These are phyloP conservation scores for Characodon lateralis DNA, from an alignment of 2,797 vertebrate species.

Conservation along the genomic window DNA sequence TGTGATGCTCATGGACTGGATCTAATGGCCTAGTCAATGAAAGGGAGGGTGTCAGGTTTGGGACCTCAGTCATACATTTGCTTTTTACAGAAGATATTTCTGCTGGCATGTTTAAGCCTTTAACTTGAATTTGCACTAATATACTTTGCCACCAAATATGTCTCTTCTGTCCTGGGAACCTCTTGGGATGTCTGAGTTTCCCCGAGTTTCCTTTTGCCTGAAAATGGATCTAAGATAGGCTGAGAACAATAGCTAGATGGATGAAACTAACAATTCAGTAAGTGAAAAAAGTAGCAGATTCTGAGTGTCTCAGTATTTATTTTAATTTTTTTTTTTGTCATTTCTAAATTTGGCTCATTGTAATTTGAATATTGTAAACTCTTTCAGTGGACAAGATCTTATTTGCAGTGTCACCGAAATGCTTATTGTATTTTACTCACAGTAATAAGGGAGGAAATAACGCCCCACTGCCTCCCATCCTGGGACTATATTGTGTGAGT, in stretches of 20 bases:
- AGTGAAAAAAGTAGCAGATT: neutral
- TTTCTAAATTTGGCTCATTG: neutral
- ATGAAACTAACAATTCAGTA: neutral
- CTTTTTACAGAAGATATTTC: neutral
- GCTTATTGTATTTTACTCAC: conserved; percentile 7
- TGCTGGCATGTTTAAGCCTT: too few species aligned
- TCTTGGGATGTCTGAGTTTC: neutral
- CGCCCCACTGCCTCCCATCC: conserved; percentile 13
- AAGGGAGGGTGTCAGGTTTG: too few species aligned
- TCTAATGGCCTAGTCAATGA: neutral
- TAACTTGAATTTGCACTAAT: neutral
- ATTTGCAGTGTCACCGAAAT: conserved; percentile 17
- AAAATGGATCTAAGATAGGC: neutral
- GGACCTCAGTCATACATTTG: neutral
- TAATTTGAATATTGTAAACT: neutral
- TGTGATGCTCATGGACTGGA: neutral
- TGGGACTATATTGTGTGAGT: conserved; percentile 25
- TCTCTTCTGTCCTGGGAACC: neutral
- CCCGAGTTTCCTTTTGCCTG: neutral
- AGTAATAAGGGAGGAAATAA: conserved; percentile 29
- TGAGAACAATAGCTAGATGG: neutral
- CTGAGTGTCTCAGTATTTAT: neutral
- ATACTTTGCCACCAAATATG: neutral
- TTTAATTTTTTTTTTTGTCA: neutral
- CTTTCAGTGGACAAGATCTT: neutral